Evolutionary conservation across 2,113 vertebrate genomes (phyloP), one percentile per base, ranked within the genome.

Genomic region (Puma concolor): DNA sequence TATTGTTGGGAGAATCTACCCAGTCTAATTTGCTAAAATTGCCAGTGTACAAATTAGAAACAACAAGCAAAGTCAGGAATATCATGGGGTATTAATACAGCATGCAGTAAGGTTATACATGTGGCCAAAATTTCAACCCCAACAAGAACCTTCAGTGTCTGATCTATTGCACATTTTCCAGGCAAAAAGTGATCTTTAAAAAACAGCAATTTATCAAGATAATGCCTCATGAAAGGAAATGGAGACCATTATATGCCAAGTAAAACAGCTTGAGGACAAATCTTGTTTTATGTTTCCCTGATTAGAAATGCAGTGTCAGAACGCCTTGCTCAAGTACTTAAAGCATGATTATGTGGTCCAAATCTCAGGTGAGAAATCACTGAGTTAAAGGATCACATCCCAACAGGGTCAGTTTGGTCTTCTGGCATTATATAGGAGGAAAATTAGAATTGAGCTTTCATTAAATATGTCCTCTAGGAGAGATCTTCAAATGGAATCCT

Each of bases 191-290:
- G 33, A 29, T 87, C 83, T 96, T 92, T 95, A 91, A 97, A 96
- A 77, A 94, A 84, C 16, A 91, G 38, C 84, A 87, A 88, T 96
- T 95, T 88, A 82, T 97, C 92, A 96, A 97, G 76, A 96, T 69
- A 96, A 96, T 69, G 52, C 76, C 52, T 57, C 52, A 63, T 60
- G 76, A 94, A 96, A 60, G 89, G 80, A 97, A 96, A 92, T 33
- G 64, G 90, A 97, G 76, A 88, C 52, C 60, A 63, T 92, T 80
- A 83, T 41, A 76, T 19, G 90, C 67, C 83, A 96, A 95, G 44
- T 54, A 66, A 93, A 96, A 79, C 44, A 88, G 84, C 10, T 72
- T 81, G 79, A 72, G 66, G 77, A 88, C 76, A 96, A 69, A 69
- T 69, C 76, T 90, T 79, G 52, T 79, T 92, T 95, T 91, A 81